Conservation (phyloP, 2,797 vertebrate genomes). For the Crenichthys baileyi region DNA sequence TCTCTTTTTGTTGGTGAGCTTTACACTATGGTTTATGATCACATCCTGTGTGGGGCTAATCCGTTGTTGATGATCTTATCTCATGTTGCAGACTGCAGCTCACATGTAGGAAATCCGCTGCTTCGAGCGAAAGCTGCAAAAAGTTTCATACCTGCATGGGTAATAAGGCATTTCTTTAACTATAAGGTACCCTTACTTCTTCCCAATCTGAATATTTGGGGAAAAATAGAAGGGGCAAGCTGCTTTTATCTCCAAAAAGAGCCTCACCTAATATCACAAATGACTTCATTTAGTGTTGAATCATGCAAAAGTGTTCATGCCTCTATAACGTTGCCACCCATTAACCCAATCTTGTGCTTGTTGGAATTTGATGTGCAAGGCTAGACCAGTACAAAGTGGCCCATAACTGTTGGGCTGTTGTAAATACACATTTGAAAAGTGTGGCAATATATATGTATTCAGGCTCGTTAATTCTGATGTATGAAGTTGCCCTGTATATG, state of each 20-base stretch:
- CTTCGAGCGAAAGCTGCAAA: neutral
- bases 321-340: neutral
- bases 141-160: neutral
- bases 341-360: too few species aligned
- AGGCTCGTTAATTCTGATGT: neutral
- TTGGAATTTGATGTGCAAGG: too few species aligned
- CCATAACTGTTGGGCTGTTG: neutral
- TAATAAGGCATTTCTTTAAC: neutral
- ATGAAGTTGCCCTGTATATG: neutral
- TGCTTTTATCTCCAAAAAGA: neutral
- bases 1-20: neutral
- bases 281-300: neutral
- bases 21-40: neutral
- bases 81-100: neutral
- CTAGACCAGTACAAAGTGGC: neutral
- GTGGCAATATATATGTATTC: too few species aligned
- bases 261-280: neutral
- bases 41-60: neutral
- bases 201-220: neutral
- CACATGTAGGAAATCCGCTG: neutral
- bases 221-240: neutral
- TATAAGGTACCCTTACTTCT: neutral
- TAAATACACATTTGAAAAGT: too few species aligned
- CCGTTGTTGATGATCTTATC: neutral
- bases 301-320: too few species aligned